A percentile compares a stretch with the other conserved stretches of the same genome.
Conservation (phyloP, 1,140 invertebrate species). For the Cotesia chilonis region DNA sequence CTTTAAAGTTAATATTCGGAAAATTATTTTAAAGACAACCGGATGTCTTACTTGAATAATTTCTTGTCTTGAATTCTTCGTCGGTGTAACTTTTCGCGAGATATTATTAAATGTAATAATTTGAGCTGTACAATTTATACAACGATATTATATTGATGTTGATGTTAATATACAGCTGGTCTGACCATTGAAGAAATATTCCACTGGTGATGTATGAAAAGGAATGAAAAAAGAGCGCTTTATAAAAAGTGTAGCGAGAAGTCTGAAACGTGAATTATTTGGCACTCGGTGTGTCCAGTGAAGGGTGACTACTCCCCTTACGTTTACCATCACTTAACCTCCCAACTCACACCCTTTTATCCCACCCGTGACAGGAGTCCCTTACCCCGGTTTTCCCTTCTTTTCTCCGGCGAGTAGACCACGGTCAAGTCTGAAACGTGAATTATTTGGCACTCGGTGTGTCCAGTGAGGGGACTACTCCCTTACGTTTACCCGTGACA, state of each 20-base stretch:
- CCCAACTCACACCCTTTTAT: constrained; percentile 4
- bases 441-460: constrained; percentile 56
- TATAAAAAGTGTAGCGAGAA: constrained; percentile 32
- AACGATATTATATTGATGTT: no score
- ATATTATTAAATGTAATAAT: no score
- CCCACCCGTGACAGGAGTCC: constrained; percentile 37
- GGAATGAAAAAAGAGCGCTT: constrained; percentile 7
- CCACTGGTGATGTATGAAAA: background rate
- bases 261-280: constrained; percentile 60
- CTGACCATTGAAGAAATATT: background rate
- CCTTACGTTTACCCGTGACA: constrained; percentile 34
- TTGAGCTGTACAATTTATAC: no score
- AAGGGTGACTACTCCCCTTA: constrained; percentile 44
- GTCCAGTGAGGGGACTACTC: constrained; percentile 48
- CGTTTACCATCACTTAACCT: constrained; percentile 32
- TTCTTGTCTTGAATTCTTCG: no score
- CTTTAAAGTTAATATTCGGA: no score
- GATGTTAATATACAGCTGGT: no score
- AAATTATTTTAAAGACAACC: no score
- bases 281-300: constrained; percentile 50
- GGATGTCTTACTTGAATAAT: no score
- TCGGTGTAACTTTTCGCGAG: no score
- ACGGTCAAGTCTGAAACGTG: constrained; percentile 57
- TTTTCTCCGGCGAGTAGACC: constrained; percentile 22
- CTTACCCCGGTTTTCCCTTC: constrained; percentile 25